These are phyloP conservation scores for Hoplias malabaricus DNA, from an alignment of 2,113 vertebrate species.

Conservation along the genomic window DNA sequence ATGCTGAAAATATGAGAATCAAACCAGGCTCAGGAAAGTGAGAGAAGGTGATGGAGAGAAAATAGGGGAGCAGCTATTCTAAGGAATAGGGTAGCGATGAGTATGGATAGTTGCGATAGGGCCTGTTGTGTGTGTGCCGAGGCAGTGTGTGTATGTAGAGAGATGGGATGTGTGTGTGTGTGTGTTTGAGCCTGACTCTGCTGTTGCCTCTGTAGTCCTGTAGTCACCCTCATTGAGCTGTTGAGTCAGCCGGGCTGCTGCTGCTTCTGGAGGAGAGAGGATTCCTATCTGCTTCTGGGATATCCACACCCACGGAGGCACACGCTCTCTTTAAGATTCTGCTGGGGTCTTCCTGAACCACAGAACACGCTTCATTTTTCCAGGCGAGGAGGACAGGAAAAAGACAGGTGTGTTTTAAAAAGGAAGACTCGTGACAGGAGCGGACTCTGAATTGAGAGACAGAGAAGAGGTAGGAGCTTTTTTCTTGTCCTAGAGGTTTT, in stretches of 20 bases:
- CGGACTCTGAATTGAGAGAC: slow-evolving; percentile 54
- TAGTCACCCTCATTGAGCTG: slow-evolving; percentile 46
- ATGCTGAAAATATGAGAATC: slow-evolving; percentile 63
- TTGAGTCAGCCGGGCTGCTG: slow-evolving; percentile 56
- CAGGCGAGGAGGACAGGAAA: slow-evolving; percentile 24
- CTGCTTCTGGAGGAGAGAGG: slow-evolving; percentile 64
- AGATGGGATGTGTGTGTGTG: slow-evolving; percentile 24
- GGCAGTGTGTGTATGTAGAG: slow-evolving; percentile 1
- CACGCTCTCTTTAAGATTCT: slow-evolving; percentile 62
- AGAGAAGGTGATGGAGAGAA: slow-evolving; percentile 68
- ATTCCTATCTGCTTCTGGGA: slow-evolving; percentile 68
- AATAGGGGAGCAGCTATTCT: slow-evolving; percentile 75
- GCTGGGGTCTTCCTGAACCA: background rate
- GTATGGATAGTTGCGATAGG: slow-evolving; percentile 74
- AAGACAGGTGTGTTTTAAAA: slow-evolving; percentile 70
- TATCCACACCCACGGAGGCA: slow-evolving; percentile 56
- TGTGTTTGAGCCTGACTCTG: slow-evolving; percentile 38
- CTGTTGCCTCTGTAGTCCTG: slow-evolving; percentile 45
- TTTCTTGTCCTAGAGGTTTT: background rate
- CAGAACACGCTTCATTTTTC: slow-evolving; percentile 7
- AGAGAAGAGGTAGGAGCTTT: slow-evolving; percentile 72
- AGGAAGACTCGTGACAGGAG: slow-evolving; percentile 58
- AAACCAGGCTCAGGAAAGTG: background rate
- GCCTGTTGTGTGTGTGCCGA: slow-evolving; percentile 60
- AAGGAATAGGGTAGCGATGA: slow-evolving; percentile 83